These are phyloP conservation scores for Caenorhabditis afra DNA, from an alignment of 2,888 invertebrate genomes.

Conservation along the genomic window DNA sequence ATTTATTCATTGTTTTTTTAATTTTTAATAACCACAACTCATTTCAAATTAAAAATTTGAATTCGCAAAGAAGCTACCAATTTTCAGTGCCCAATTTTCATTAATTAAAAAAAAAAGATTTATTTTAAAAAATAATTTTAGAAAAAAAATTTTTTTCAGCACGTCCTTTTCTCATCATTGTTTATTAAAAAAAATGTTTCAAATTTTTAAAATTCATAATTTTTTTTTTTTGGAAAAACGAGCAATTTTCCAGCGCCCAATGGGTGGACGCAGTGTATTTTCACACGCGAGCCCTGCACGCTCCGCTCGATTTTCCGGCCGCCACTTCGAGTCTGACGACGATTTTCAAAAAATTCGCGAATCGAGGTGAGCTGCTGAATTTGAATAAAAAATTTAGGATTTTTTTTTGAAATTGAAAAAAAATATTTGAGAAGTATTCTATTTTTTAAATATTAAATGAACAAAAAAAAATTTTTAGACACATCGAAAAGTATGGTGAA, in stretches of 20 bases:
- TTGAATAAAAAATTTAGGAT: neutral
- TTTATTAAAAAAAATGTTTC: neutral
- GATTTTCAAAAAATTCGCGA: slow-evolving; percentile 64
- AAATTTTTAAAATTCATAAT: neutral
- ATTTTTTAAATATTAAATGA: no score
- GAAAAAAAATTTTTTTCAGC: neutral
- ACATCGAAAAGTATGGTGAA: slow-evolving; percentile 36
- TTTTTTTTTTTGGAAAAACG: neutral
- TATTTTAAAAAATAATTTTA: neutral
- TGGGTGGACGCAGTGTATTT: slow-evolving; percentile 58
- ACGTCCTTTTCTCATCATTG: neutral
- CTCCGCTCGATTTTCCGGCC: slow-evolving; percentile 26
- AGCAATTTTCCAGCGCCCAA: slow-evolving; percentile 41
- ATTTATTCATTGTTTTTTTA: no score
- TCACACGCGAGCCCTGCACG: slow-evolving; percentile 61
- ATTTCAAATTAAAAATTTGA: no score
- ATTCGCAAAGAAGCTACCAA: no score
- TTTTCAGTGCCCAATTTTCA: no score
- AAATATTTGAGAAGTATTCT: no score
- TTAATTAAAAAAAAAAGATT: neutral
- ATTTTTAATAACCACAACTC: no score
- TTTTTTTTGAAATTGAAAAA: no score
- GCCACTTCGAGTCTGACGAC: slow-evolving; percentile 57
- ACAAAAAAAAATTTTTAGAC: slow-evolving; percentile 29
- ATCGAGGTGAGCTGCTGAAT: slow-evolving; percentile 38